Evolutionary conservation across 2,113 vertebrate genomes (phyloP).

Genomic region (Cephalopholis sonnerati): DNA sequence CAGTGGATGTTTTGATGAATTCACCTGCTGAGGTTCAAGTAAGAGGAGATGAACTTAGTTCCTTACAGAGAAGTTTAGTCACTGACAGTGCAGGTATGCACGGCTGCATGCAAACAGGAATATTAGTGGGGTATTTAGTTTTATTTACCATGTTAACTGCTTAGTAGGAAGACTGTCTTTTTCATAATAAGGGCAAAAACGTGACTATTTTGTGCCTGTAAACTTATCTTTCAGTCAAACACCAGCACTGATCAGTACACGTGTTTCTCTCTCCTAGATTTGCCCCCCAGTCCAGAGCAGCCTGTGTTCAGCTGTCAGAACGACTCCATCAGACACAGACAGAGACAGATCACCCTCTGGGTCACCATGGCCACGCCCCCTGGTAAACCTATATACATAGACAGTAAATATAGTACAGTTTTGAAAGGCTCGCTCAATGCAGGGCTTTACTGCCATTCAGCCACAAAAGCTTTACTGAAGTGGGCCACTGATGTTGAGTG

Average conservation of each 20-base stretch:
- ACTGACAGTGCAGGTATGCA: background rate
- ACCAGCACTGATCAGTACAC: too few species aligned
- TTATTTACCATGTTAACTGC: too few species aligned
- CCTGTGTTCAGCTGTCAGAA: slow-evolving; percentile 41
- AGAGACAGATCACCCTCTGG: slow-evolving; percentile 62
- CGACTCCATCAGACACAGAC: slow-evolving; percentile 40
- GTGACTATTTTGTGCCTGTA: too few species aligned
- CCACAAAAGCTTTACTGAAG: background rate
- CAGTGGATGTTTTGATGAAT: background rate
- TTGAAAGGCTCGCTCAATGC: background rate
- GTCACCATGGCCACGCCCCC: slow-evolving; percentile 54
- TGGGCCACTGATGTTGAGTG: background rate
- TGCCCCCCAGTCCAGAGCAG: slow-evolving; percentile 28
- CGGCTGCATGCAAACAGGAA: too few species aligned
- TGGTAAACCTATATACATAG: slow-evolving; percentile 30
- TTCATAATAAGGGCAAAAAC: too few species aligned
- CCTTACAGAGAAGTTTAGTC: too few species aligned
- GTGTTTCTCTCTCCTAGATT: slow-evolving; percentile 11
- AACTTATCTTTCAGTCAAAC: too few species aligned
- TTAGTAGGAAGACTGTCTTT: too few species aligned
- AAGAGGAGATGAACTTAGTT: too few species aligned
- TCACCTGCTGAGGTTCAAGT: too few species aligned
- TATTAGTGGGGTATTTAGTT: too few species aligned
- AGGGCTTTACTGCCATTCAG: background rate
- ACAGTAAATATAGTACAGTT: background rate